These are phyloP conservation scores for Liodrosophila aerea DNA, from an alignment of 2,888 invertebrate species.

Conservation along the genomic window DNA sequence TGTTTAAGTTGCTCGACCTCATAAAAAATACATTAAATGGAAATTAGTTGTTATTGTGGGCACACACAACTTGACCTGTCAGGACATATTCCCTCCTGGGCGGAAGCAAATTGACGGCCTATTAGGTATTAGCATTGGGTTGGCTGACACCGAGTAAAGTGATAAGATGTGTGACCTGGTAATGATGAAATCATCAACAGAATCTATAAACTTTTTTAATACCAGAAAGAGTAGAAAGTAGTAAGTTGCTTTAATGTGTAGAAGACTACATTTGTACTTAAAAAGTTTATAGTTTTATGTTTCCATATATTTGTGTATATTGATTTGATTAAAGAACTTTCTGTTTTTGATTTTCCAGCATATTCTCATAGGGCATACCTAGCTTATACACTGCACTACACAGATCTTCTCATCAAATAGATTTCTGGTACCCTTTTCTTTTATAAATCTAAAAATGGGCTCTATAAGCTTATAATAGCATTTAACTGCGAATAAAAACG, in stretches of 20 bases:
- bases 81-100: conserved; percentile 12
- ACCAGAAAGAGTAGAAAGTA: too few species aligned
- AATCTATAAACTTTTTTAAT: too few species aligned
- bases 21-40: conserved; percentile 46
- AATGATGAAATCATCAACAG: too few species aligned
- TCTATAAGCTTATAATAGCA: too few species aligned
- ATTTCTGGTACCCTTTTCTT: conserved; percentile 32
- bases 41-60: conserved; percentile 33
- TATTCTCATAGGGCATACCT: too few species aligned
- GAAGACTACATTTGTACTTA: too few species aligned
- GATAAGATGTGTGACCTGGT: too few species aligned
- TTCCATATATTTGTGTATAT: too few species aligned
- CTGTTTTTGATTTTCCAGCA: too few species aligned
- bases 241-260: too few species aligned
- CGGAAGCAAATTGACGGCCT: conserved; percentile 26
- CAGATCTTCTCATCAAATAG: conserved; percentile 51
- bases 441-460: conserved; percentile 25
- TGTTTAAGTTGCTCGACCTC: conserved; percentile 40
- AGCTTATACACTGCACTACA: conserved; percentile 17
- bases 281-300: too few species aligned
- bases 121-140: conserved; percentile 34
- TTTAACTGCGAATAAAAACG: background rate
- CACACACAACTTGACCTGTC: conserved; percentile 17
- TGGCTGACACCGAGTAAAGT: conserved; percentile 18
- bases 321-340: too few species aligned